Base-by-base conservation (phyloP, 1,140 invertebrate genomes). In the Anadara kagoshimensis region DNA sequence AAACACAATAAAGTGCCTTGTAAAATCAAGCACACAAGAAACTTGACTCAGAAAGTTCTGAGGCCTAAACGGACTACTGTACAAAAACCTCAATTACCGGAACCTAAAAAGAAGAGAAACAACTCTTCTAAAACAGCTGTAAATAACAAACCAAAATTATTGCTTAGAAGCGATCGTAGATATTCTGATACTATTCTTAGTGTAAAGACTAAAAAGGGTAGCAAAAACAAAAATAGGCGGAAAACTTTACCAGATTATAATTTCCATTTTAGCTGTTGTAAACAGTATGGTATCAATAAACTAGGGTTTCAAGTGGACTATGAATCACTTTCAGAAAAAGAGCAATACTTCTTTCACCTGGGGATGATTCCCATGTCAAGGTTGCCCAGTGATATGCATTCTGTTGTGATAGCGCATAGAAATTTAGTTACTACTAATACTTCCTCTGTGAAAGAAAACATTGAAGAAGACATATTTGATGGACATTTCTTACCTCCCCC, bases 1-100 rank as follows among this genome's bases (percentile, higher is more conserved):
- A 75, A 75, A 65, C 73, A 75, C 44, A 75, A 75, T 44, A 68
- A 75, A 41, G 59, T 75, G 20, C 73, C 73, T 20, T 75, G 73
- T 26, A 64, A 61, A 47, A 64, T 75, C 26, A 69, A 62, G 65
- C 66, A 62, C 41, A 75, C 73, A 43, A 54, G 73, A 36, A 75
- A 64, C 36, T 53, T 69, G 29, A 69, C 66, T 26, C 73, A 75
- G n/a, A 75, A 69, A 44, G 66, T 75, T 11, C 44, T 75, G 12
- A 22, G 73, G 16, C 73, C 73, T 16, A 75, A 75, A 26, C 62
- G 59, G 20, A 47, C 29, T 64, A 29, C 53, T 20, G n/a, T 64
- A 18, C 59, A 53, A 2, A 44, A 47, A 11, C 36, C 58, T 26
- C 67, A 47, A 8, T 64, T 43, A 36, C 67, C 61, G 20, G 62